phyloP scores from a whole-genome alignment of 2,888 invertebrate genomes.

The Drosophila austrosaltans region DNA sequence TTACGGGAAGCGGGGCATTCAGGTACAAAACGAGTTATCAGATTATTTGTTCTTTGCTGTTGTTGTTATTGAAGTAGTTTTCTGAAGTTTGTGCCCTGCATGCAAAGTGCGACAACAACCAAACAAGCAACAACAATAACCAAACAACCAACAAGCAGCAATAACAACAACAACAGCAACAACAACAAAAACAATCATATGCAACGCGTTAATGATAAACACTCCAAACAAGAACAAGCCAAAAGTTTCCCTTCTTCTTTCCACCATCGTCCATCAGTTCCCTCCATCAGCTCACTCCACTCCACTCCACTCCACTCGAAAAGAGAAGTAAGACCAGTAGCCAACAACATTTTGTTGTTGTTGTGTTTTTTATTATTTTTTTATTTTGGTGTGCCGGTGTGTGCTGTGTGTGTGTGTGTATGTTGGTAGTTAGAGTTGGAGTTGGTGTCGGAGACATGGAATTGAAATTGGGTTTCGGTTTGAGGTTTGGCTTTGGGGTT shows the following conservation, averaged over 20 bases:
- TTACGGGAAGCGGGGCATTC: conserved; percentile 24
- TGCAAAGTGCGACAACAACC: conserved; percentile 71
- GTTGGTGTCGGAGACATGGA: neutral
- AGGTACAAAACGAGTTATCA: conserved; percentile 81
- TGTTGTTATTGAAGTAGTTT: conserved; percentile 62
- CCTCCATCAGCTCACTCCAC: neutral
- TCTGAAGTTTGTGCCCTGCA: conserved; percentile 65
- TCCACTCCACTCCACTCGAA: neutral
- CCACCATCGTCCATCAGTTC: neutral
- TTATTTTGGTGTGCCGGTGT: conserved; percentile 1
- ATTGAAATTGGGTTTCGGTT: neutral
- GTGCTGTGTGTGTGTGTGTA: neutral
- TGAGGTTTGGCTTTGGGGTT: conserved; percentile 20
- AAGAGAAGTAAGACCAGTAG: conserved; percentile 72
- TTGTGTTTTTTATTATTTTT: neutral
- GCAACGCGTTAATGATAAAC: conserved; percentile 67
- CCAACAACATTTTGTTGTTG: conserved; percentile 57
- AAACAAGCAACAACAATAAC: conserved; percentile 49
- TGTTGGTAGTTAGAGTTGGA: conserved; percentile 1
- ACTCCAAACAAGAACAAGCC: conserved; percentile 56
- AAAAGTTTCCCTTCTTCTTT: conserved; percentile 2
- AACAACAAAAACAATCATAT: conserved; percentile 60
- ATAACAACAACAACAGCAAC: conserved; percentile 40
- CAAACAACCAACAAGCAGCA: too few relatives aligned
- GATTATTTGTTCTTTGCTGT: conserved; percentile 73